A percentile compares a stretch with the other conserved stretches of the same genome.
Evolutionary conservation across 2,113 vertebrate genomes (phyloP).

Genomic region (Dasyprocta punctata): DNA sequence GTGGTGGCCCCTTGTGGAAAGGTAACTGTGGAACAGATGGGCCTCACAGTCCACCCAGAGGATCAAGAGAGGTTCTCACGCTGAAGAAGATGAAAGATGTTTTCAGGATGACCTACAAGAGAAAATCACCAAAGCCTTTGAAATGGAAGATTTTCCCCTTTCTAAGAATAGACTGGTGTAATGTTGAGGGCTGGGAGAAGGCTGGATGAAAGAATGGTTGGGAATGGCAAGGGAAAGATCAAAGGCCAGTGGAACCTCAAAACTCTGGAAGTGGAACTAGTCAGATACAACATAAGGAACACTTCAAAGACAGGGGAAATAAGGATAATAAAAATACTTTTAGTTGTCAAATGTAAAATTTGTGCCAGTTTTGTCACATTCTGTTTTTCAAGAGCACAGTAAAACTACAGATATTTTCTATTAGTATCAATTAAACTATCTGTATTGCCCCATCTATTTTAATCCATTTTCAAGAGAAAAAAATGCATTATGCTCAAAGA

Average conservation of each 20-base stretch:
- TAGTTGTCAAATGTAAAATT: not conserved
- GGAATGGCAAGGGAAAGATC: not conserved
- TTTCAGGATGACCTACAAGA: constrained; percentile 36
- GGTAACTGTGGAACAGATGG: not conserved
- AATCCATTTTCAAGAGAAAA: constrained; percentile 6
- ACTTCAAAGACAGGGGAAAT: constrained; percentile 59
- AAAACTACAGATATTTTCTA: not conserved
- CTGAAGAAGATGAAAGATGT: not conserved
- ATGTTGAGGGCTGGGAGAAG: not conserved
- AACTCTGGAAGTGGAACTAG: constrained; percentile 12
- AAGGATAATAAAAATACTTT: constrained; percentile 18
- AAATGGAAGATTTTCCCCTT: constrained; percentile 47
- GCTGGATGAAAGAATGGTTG: not conserved
- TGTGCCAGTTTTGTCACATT: constrained; percentile 25
- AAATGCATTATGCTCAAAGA: not conserved
- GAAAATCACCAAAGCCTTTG: constrained; percentile 48
- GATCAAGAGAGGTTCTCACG: not conserved
- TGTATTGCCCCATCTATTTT: not conserved
- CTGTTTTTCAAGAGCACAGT: not conserved
- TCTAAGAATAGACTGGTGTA: not conserved
- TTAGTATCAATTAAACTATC: not conserved
- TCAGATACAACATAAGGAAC: not conserved
- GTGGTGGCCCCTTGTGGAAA: not conserved
- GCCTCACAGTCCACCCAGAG: not conserved
- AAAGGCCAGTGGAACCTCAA: not conserved